These are phyloP conservation scores for Caranx ignobilis DNA, from an alignment of 2,113 vertebrate species.

Conservation along the genomic window DNA sequence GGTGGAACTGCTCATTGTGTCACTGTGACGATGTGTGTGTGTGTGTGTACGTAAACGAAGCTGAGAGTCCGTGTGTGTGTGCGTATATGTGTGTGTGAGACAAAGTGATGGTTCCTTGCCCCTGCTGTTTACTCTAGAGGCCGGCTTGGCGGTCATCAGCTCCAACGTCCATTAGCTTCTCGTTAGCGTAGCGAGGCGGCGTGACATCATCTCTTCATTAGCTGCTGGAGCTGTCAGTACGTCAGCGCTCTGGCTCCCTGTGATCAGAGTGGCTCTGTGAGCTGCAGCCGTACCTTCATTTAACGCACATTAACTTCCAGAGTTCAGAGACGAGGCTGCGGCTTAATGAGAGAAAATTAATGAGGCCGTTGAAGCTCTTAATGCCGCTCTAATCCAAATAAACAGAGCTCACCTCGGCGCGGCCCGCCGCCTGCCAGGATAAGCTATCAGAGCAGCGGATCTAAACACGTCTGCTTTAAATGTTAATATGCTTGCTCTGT, in stretches of 20 bases:
- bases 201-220: conserved; percentile 69
- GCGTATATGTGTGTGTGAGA: conserved; percentile 19
- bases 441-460: conserved; percentile 21
- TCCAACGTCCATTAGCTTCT: conserved; percentile 65
- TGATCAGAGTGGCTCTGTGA: conserved; percentile 45
- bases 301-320: conserved; percentile 21
- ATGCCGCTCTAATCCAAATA: conserved; percentile 58
- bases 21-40: conserved; percentile 4
- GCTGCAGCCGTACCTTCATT: conserved; percentile 19
- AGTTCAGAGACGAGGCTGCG: conserved; percentile 19
- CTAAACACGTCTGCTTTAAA: conserved; percentile 32
- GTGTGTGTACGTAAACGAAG: conserved; percentile 5
- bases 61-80: conserved; percentile 7
- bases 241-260: conserved; percentile 24
- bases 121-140: conserved; percentile 69
- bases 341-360: conserved; percentile 50
- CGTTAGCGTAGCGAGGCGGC: conserved; percentile 34
- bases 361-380: conserved; percentile 48
- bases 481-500: conserved; percentile 32
- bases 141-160: conserved; percentile 40
- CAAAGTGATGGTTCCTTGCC: conserved; percentile 80
- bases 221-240: conserved; percentile 38
- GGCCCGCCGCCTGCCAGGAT: background rate
- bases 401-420: conserved; percentile 35
- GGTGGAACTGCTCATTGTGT: conserved; percentile 25